Percentiles rank a stretch among this genome's conserved stretches.
Evolutionary conservation across 1,140 invertebrate genomes (phyloP).

Genomic region (Lasioglossum baleicum): DNA sequence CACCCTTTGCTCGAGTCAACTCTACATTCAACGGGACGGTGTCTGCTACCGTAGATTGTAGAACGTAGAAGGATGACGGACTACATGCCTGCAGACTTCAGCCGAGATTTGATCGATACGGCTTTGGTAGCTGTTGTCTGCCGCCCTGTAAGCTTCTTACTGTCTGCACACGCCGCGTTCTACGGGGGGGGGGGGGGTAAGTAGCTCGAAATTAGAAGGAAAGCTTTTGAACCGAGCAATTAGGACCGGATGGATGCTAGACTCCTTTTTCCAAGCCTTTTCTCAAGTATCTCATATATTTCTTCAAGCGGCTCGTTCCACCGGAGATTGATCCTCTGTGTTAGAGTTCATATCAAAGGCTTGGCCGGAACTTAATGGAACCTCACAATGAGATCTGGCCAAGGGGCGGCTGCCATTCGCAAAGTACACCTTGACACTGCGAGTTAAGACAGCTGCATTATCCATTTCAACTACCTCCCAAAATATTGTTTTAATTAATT

Average conservation of each 20-base stretch:
- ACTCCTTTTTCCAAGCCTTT: not conserved
- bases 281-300: conserved; percentile 11
- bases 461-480: no score
- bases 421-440: no score
- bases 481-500: no score
- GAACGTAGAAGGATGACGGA: not conserved
- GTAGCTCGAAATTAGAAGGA: conserved; percentile 43
- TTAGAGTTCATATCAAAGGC: conserved; percentile 10
- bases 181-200: not conserved
- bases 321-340: not conserved
- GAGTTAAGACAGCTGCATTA: no score
- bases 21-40: conserved; percentile 35
- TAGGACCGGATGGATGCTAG: conserved; percentile 8
- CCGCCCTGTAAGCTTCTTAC: conserved; percentile 35
- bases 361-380: no score
- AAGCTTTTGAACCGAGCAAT: conserved; percentile 34
- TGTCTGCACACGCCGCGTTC: conserved; percentile 9
- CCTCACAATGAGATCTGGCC: no score
- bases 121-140: conserved; percentile 3
- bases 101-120: conserved; percentile 11
- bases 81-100: not conserved
- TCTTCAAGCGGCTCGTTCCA: not conserved
- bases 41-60: not conserved
- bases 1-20: conserved; percentile 14
- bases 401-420: no score